Evolutionary conservation across 92 coral and sea anemone genomes (phyloP), one percentile per base, ranked within the genome.

Genomic region (Siderastrea siderea): DNA sequence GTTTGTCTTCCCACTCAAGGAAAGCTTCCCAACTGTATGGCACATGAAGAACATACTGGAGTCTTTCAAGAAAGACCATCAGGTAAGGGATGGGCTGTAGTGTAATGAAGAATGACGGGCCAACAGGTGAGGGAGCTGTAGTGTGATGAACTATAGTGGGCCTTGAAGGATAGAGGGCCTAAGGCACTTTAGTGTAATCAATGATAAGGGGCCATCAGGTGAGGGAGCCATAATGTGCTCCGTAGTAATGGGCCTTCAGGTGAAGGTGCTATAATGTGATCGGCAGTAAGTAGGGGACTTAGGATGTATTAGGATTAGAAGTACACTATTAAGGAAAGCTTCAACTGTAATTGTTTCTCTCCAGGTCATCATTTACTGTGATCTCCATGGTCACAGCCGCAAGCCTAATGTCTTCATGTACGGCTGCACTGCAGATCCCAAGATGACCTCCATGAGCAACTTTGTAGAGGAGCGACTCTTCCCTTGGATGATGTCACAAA

Each of bases 401-500:
- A 98, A 98, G 68, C 99, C 99, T 6, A 98, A 98, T 51, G 98
- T 98, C 69, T 98, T 98, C 82, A 98, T 98, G 99, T 98, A 98
- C 75, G 99, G 99, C 7, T 98, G 99, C 89, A 98, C 99, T 13
- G 95, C 97, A 12, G 98, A 98, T 51, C 94, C 88, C 54, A 88
- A 89, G 38, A 88, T 95, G 92, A 89, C 77, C 48, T 94, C 99
- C 47, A 92, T 93, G 79, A 86, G 93, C 50, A 89, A 91, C 77
- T 96, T 98, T 75, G 84, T 98, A 69, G 96, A 95, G 79, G 99
- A 98, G 79, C 91, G 99, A 9, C 93, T 98, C 2, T 98, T 98
- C 48, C 98, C 99, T 15, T 98, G 99, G 99, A 91, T 98, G 96
- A 94, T 98, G 98, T 98, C 99, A 49, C 95, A 98, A 84, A 96